Evolutionary conservation across 2,888 invertebrate species (phyloP), one percentile per base, ranked within the genome.

Genomic region (Lithophane semibrunnea): DNA sequence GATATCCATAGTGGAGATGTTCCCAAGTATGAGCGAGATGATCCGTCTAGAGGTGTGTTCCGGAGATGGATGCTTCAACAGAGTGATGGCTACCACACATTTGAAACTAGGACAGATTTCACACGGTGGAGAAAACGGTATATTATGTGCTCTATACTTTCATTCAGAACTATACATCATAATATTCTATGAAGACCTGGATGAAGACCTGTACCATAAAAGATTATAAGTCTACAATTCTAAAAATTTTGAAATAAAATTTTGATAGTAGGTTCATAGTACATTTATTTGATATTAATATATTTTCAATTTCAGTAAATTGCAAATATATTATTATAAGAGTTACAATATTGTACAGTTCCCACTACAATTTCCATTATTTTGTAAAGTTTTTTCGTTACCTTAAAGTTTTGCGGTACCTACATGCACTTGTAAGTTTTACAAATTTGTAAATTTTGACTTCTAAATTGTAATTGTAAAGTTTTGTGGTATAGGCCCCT

Each of bases 1-100:
- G 91, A 96, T 99, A 42, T 97, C 97, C 1, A 98, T 99, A 90
- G 97, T 97, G 2, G 99, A 99, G 94, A 97, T 98, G 95, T 99
- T 98, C 93, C 99, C 99, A 0, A 98, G 98, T 1, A 94, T 98
- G 67, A 98, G 98, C 84, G 98, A 98, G 87, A 96, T 98, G 0
- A 97, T 99, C 60, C 97, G 97, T 80, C 95, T 99, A 4, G 97
- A 98, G 69, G 92, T 98, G 0, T 94, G 96, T 80, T 88, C 92
- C 0, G 91, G 93, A 4, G 97, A 97, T 81, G 97, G 90, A 71
- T 93, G 90, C 92, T 97, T 92, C 12, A 96, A 94, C 91, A 95
- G 93, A 83, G 87, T 93, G 0, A 58, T 96, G 18, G 94, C 92
- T 2, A 90, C 91, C 56, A 86, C 92, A 0, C 84, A 91, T 60